A percentile compares a stretch with the other conserved stretches of the same genome.
phyloP scores from a whole-genome alignment of 2,888 invertebrate species.

The Aspidiotus rigidus region DNA sequence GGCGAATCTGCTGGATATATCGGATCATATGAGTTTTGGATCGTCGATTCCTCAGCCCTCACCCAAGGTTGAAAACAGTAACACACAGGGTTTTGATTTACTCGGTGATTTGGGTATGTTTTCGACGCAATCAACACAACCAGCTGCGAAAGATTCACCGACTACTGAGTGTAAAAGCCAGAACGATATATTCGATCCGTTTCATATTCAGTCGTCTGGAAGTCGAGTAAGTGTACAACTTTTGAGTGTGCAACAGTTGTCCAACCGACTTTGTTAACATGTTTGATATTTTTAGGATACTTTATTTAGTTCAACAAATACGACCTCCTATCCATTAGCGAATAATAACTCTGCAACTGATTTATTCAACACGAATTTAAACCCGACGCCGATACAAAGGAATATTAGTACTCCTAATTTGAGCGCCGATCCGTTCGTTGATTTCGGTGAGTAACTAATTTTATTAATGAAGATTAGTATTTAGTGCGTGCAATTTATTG shows the following conservation, averaged over 20 bases:
- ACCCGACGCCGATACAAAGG: constrained; percentile 41
- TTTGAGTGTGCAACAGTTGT: background rate
- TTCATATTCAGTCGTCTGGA: constrained; percentile 14
- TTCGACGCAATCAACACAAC: constrained; percentile 5
- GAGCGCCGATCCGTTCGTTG: constrained; percentile 63
- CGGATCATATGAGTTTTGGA: too few relatives aligned
- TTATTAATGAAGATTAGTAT: too few relatives aligned
- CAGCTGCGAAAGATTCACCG: background rate
- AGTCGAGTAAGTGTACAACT: constrained; percentile 2
- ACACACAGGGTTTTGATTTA: constrained; percentile 10
- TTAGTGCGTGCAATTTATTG: too few relatives aligned
- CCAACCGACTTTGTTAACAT: background rate
- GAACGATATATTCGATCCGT: constrained; percentile 31
- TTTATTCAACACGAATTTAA: constrained; percentile 7
- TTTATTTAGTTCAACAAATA: constrained; percentile 12
- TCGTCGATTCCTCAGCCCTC: too few relatives aligned
- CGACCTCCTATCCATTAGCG: constrained; percentile 6
- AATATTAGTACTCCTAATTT: constrained; percentile 49
- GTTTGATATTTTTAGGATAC: constrained; percentile 12
- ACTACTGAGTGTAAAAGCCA: background rate
- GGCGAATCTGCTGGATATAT: constrained; percentile 22
- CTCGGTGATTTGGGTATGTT: constrained; percentile 13
- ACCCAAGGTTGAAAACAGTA: too few relatives aligned
- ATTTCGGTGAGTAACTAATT: constrained; percentile 48
- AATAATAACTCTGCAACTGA: background rate